Conservation (phyloP, 2,113 vertebrate species). For the Catharus bicknelli region DNA sequence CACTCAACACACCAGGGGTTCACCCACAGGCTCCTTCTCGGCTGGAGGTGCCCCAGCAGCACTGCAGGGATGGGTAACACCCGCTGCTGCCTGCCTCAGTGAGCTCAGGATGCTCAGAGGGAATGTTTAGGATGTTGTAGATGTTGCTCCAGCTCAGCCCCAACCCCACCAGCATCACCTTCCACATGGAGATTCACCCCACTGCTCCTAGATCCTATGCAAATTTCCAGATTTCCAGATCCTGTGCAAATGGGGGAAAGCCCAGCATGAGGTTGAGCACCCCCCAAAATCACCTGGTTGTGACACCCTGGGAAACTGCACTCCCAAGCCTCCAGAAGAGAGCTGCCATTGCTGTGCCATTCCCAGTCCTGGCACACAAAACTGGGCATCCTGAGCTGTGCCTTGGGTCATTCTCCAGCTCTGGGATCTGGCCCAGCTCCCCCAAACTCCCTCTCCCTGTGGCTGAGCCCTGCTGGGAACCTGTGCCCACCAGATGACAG, state of each 20-base stretch:
- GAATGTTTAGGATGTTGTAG: background rate
- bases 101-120: background rate
- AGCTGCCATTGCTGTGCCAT: accelerated
- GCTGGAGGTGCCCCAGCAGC: background rate
- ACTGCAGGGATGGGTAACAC: accelerated
- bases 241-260: background rate
- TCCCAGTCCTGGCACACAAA: background rate
- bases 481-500: accelerated
- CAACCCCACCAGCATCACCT: background rate
- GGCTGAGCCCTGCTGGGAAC: background rate
- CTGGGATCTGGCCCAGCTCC: background rate
- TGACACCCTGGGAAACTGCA: accelerated
- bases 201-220: background rate
- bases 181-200: background rate
- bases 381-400: background rate
- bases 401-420: accelerated
- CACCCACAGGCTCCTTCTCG: background rate
- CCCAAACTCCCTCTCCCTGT: background rate
- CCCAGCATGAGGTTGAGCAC: background rate
- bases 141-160: background rate
- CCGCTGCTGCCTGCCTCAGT: accelerated
- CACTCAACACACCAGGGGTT: background rate
- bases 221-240: background rate
- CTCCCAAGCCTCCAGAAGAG: background rate
- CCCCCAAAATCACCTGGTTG: background rate